phyloP scores from a whole-genome alignment of 2,113 vertebrate genomes.

The Psittacus erithacus region DNA sequence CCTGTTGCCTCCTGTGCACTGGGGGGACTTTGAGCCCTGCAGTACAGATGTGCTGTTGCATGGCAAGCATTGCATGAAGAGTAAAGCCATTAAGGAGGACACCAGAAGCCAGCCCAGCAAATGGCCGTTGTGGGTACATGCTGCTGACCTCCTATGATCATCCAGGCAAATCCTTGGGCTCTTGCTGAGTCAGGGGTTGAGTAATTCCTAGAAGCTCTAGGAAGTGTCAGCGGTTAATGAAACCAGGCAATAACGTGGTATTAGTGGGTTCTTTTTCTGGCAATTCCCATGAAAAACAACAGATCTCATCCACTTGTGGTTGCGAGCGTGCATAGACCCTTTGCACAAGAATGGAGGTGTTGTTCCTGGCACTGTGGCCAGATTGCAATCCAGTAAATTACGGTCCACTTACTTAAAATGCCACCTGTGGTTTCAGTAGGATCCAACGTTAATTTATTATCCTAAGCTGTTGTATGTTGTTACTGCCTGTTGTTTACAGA shows the following conservation, averaged over 20 bases:
- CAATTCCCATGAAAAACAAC: constrained; percentile 1
- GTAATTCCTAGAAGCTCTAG: constrained; percentile 39
- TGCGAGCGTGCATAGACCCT: not conserved
- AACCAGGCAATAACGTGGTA: not conserved
- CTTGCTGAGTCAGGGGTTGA: not conserved
- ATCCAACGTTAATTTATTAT: constrained; percentile 23
- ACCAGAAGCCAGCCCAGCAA: not conserved
- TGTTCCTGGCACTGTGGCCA: not conserved
- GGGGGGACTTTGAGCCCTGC: not conserved
- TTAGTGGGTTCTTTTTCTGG: constrained; percentile 31
- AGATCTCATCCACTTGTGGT: not conserved
- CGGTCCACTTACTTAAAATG: constrained; percentile 24
- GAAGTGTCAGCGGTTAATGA: constrained; percentile 17
- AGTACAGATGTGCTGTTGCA: not conserved
- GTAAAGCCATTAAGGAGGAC: not conserved
- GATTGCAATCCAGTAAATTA: not conserved
- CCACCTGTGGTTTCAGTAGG: constrained; percentile 8
- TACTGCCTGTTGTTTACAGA: constrained; percentile 8
- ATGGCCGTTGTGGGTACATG: not conserved
- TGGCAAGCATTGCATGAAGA: not conserved
- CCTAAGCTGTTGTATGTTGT: not conserved
- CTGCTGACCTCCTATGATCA: not conserved
- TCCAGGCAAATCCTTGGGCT: not conserved
- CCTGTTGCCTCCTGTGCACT: rapidly evolving
- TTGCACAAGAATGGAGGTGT: not conserved